Evolutionary conservation across 2,113 vertebrate genomes (phyloP), one percentile per base, ranked within the genome.

Genomic region (human): DNA sequence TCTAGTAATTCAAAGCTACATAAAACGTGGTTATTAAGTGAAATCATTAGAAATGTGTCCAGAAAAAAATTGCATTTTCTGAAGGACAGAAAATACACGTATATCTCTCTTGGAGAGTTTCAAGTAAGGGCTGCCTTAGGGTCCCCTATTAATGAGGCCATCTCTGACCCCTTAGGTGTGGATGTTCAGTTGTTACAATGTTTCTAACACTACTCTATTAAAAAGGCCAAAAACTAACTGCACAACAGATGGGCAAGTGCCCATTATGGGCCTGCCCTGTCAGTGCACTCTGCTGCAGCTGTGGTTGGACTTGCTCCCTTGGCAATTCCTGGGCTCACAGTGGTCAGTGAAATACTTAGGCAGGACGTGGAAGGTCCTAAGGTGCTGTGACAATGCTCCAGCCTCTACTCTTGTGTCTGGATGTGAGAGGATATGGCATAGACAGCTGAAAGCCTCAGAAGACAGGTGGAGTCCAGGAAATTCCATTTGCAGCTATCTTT

Each of bases 181-280:
- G 55, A 57, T 25, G 0, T 64, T 75, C 80, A 35, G 48, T 82
- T 76, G 45, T 59, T 82, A 17, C 43, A 90, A 94, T 92, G 43
- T 73, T 50, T 92, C 91, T 88, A 57, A 96, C 94, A 27, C 8
- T 57, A 64, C 40, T n/a, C 23, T 78, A 48, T 82, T 93, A 38
- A 94, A 73, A 61, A 70, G 2, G 32, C 79, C 45, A 79, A 88
- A 23, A 48, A 2, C 10, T 1, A 95, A 92, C 27, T 88, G 16
- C 10, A 70, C 27, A 85, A 16, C 97, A 98, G 92, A 97, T 97
- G 97, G 96, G 55, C 90, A 96, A 96, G 93, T 75, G 59, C 90
- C 59, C 92, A 90, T 68, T 25, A 82, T 1, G 8, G 95, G 78
- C 90, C 48, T 50, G 66, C 35, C 10, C 59, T 45, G 43, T 50